phyloP scores from a whole-genome alignment of 1,140 invertebrate species.

The Bombus pascuorum region DNA sequence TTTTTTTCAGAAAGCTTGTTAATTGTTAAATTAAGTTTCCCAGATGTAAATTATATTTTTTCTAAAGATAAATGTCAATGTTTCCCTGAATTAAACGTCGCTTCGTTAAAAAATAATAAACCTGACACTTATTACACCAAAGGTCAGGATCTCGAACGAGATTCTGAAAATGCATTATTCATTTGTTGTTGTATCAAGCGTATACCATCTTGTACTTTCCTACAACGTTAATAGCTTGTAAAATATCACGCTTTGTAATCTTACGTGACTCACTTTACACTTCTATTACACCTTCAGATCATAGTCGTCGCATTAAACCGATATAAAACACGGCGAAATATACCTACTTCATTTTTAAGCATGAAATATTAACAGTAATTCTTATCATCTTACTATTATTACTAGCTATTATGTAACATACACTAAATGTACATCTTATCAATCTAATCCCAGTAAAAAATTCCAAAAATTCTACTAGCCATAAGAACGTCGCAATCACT shows the following conservation, averaged over 20 bases:
- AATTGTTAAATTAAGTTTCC: too few species aligned
- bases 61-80: too few species aligned
- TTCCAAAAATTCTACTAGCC: too few species aligned
- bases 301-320: neutral
- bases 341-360: neutral
- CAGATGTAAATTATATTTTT: too few species aligned
- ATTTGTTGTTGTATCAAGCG: neutral
- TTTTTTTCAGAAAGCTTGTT: too few species aligned
- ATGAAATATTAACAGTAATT: neutral
- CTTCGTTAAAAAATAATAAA: neutral
- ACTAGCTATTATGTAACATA: too few species aligned
- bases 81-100: neutral
- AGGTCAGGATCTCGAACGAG: conserved; percentile 10
- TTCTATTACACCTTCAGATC: too few species aligned
- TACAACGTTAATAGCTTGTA: neutral
- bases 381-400: too few species aligned
- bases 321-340: neutral
- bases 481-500: too few species aligned
- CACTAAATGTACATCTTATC: too few species aligned
- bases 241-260: conserved; percentile 8
- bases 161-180: conserved; percentile 20
- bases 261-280: neutral
- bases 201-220: neutral
- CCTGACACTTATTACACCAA: neutral
- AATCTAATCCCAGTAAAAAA: rapidly evolving